Evolutionary conservation across 2,888 invertebrate genomes (phyloP), one percentile per base, ranked within the genome.

Genomic region (Uloborus plumipes): DNA sequence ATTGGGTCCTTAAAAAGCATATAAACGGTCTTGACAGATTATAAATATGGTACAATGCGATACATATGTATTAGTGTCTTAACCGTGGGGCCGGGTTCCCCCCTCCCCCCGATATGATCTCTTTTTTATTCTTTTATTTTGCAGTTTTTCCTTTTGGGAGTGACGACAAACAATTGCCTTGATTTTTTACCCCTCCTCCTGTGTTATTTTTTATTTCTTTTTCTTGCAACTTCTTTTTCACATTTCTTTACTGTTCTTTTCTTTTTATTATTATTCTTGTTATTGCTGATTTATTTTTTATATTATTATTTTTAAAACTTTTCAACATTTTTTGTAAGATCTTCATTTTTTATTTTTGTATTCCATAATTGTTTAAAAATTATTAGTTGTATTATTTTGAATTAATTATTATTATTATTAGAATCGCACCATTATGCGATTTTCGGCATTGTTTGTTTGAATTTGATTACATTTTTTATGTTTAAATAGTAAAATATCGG

Each of bases 61-160:
- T 81, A 81, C 80, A 81, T 81, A 81, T 81, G 80, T 81, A 81
- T 81, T 81, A 81, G 74, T 81, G 80, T 75, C 74, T 81, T 81
- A 74, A 65, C 71, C 71, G 53, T 70, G 62, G 61, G 47, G n/a
- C 26, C 26, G 49, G 20, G 31, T 50, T 49, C 51, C 59, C 62
- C 53, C 51, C 64, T 14, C 22, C 50, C 22, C 15, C n/a, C n/a
- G 14, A 18, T 22, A 50, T 39, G 49, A 26, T 51, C 9, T 66
- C 66, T 66, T 66, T 50, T 51, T 66, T 66, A 51, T 15, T 66
- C 13, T 26, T 50, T 51, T n/a, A n/a, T 26, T 26, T 26, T 26
- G 26, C 26, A 26, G 26, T 50, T 51, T 22, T 50, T 51, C 51
- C 26, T 50, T 47, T 51, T n/a, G 39, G 39, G 39, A 39, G 22